Base-by-base conservation (phyloP, 2,113 vertebrate genomes). In the Petrocephalus microphthalmus region DNA sequence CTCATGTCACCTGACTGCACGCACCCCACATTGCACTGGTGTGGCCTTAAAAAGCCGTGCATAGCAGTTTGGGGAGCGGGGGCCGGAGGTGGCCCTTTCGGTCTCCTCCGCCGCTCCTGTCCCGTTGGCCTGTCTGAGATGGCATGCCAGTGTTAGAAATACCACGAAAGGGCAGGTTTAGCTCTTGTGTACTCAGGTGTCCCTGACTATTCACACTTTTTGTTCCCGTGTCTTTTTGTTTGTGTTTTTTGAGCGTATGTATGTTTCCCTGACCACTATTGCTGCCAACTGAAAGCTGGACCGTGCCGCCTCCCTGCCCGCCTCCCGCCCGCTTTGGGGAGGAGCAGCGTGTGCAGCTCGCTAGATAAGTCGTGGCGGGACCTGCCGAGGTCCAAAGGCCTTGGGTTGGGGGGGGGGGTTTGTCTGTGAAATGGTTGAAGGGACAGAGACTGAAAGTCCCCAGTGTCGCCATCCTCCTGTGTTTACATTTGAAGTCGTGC, bases 201-300 rank as follows among this genome's bases (percentile, higher is more conserved):
- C 88, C 92, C n/a, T 87, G 33, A 13, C 29, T 84, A 86, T 56
- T 86, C 25, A 20, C 42, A 83, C 20, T 86, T 85, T 52, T 88
- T 88, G 71, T 89, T 89, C 87, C 60, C 86, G 67, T 87, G 85
- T 91, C 87, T 33, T 57, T 85, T 85, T 86, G 57, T 89, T 67
- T 81, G 29, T 57, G 52, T 87, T 56, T 83, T 83, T 22, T 45
- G 47, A 29, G 47, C 25, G 8, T 84, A 51, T 84, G 84, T 89
- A 88, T 52, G 84, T 90, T 86, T 91, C 88, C 92, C 90, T 92
- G 91, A 94, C 93, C 94, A 93, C 94, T 94, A 93, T 89, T 87
- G 52, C 60, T 84, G 89, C 86, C 86, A 53, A 87, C 37, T 90
- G 74, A 90, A 91, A 91, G 91, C 90, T 89, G 90, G n/a, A n/a